phyloP scores from a whole-genome alignment of 2,888 invertebrate species.

The Ormyrus rosae region DNA sequence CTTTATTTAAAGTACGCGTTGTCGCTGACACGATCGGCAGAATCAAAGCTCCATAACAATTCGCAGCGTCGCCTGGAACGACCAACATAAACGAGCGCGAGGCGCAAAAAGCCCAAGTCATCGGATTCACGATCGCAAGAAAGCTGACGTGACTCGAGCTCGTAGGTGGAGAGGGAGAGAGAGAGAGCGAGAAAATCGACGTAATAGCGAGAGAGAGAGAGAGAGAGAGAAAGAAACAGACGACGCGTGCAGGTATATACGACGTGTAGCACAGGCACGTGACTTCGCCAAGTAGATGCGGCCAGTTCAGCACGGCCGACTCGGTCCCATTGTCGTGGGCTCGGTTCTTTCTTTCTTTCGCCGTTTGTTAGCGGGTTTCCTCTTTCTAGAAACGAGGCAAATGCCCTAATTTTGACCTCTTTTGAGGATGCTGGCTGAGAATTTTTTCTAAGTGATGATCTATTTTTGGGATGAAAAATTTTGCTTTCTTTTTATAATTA shows the following conservation, averaged over 20 bases:
- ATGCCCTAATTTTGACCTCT: too few relatives aligned
- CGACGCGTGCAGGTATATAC: too few relatives aligned
- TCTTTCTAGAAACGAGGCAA: too few relatives aligned
- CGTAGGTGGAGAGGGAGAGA: neutral
- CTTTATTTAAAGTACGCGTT: neutral
- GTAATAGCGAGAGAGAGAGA: conserved; percentile 5
- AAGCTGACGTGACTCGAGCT: neutral
- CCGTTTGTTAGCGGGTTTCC: too few relatives aligned
- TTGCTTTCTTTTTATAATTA: too few relatives aligned
- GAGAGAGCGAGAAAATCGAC: neutral
- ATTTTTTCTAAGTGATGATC: too few relatives aligned
- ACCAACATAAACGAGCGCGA: neutral
- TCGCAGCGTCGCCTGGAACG: too few relatives aligned
- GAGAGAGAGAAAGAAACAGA: neutral
- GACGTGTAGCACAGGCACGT: conserved; percentile 18
- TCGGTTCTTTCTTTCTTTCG: too few relatives aligned
- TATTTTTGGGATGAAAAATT: too few relatives aligned
- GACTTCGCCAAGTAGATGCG: conserved; percentile 4
- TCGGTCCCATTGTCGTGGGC: too few relatives aligned
- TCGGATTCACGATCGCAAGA: neutral
- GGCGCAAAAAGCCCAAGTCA: conserved; percentile 14
- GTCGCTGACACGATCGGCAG: conserved; percentile 23
- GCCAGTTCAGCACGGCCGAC: neutral
- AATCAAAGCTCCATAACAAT: neutral
- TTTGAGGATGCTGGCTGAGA: too few relatives aligned